Conservation (phyloP, 2,888 invertebrate species). For the Agonopterix subpropinquella region DNA sequence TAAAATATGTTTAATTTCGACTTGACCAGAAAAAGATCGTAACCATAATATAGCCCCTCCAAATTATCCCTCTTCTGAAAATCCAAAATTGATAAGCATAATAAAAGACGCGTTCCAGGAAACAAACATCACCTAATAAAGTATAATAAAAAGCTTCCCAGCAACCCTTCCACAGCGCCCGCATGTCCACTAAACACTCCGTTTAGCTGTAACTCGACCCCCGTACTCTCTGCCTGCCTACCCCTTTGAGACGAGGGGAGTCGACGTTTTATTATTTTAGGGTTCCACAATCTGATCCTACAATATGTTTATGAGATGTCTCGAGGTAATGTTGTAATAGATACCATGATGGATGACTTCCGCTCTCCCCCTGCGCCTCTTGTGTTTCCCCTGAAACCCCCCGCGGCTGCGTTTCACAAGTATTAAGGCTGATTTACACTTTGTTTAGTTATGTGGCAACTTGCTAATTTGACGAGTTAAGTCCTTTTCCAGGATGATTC, state of each 20-base stretch:
- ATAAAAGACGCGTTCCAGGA: neutral
- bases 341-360: slow-evolving; percentile 18
- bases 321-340: slow-evolving; percentile 20
- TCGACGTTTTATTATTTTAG: neutral
- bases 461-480: too few relatives aligned
- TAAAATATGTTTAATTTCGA: too few relatives aligned
- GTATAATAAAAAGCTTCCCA: neutral
- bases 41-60: too few relatives aligned
- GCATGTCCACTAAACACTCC: neutral
- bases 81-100: too few relatives aligned
- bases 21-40: too few relatives aligned
- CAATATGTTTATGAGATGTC: slow-evolving; percentile 35
- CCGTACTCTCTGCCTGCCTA: neutral
- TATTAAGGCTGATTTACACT: neutral
- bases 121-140: neutral
- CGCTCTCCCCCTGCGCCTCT: too few relatives aligned
- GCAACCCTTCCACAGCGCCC: neutral
- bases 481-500: too few relatives aligned
- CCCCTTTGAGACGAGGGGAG: neutral
- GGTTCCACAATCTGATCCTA: neutral
- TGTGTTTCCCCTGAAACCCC: neutral
- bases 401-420: neutral
- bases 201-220: neutral
- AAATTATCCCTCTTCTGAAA: too few relatives aligned
- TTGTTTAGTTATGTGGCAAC: too few relatives aligned